Evolutionary conservation across 1,140 invertebrate genomes (phyloP), one percentile per base, ranked within the genome.

Genomic region (Sitodiplosis mosellana): DNA sequence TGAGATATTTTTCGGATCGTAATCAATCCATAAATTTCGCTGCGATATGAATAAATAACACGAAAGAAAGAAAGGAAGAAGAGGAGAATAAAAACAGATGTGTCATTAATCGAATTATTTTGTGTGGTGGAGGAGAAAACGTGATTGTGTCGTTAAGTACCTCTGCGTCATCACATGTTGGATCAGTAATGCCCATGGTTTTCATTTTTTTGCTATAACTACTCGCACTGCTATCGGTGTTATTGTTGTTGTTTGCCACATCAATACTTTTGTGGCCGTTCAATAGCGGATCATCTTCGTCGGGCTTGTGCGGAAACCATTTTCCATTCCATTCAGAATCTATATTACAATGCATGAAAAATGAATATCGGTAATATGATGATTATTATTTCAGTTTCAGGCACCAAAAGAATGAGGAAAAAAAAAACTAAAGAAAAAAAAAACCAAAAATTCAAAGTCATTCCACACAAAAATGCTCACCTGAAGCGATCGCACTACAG

Each of bases 1-100:
- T 52, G 76, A 72, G 40, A 69, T 57, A 20, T 74, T 66, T 37
- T 73, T 73, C n/a, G 70, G 61, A 64, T 81, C 67, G 77, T 80
- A 87, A 60, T 88, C 85, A 1, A 80, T 53, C 10, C 66, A 64
- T 21, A 88, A 62, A 53, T 81, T 76, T 12, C 65, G 72, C 83
- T 87, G n/a, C n/a, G n/a, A n/a, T n/a, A n/a, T n/a, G n/a, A n/a
- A n/a, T 55, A 48, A 66, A 70, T 56, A 59, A 51, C 53, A 58
- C 49, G 48, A 54, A 51, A 50, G 43, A 50, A 3, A 46, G 37
- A 33, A 51, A 52, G 41, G 50, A 20, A 47, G 43, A 33, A 48
- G 48, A n/a, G 17, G n/a, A 46, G 19, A 46, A 53, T 14, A 48
- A n/a, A 20, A 49, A 42, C 10, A n/a, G n/a, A n/a, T n/a, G n/a